These are phyloP conservation scores for Electrophaes corylata DNA, from an alignment of 2,888 invertebrate genomes.

Conservation along the genomic window DNA sequence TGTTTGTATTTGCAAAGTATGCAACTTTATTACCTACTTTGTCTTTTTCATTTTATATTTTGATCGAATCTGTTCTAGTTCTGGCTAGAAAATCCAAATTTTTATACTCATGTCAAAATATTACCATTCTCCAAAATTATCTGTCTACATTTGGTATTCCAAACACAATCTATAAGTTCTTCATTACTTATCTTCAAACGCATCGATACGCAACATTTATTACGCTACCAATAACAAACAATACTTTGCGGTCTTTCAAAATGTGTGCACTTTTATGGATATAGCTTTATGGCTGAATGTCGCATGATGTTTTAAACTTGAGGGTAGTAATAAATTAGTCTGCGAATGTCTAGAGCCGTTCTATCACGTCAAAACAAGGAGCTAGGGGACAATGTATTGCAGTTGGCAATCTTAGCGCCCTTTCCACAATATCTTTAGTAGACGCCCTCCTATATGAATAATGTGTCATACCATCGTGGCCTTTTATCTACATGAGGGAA, in stretches of 20 bases:
- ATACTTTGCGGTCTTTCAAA: constrained; percentile 25
- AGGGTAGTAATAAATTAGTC: constrained; percentile 51
- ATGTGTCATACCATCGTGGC: constrained; percentile 79
- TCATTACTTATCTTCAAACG: constrained; percentile 83
- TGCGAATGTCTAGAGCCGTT: constrained; percentile 70
- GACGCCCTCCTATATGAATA: constrained; percentile 82
- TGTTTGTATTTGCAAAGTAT: no score
- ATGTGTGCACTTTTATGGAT: constrained; percentile 25
- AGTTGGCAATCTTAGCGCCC: constrained; percentile 83
- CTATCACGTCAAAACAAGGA: constrained; percentile 83
- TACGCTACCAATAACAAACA: constrained; percentile 61
- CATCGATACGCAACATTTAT: constrained; percentile 83
- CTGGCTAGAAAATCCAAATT: constrained; percentile 1
- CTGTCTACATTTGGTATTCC: constrained; percentile 63
- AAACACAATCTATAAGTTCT: constrained; percentile 73
- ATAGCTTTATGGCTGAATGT: constrained; percentile 39
- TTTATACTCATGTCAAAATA: constrained; percentile 29
- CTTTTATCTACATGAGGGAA: constrained; percentile 74
- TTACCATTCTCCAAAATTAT: constrained; percentile 48
- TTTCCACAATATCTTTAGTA: constrained; percentile 82
- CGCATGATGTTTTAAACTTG: background rate
- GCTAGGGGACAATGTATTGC: constrained; percentile 77
- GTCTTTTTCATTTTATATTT: no score
- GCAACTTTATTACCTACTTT: no score
- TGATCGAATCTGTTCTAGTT: no score